Percentiles rank a stretch among this genome's conserved stretches.
Conservation (phyloP, 2,888 invertebrate species). For the Rapana venosa region DNA sequence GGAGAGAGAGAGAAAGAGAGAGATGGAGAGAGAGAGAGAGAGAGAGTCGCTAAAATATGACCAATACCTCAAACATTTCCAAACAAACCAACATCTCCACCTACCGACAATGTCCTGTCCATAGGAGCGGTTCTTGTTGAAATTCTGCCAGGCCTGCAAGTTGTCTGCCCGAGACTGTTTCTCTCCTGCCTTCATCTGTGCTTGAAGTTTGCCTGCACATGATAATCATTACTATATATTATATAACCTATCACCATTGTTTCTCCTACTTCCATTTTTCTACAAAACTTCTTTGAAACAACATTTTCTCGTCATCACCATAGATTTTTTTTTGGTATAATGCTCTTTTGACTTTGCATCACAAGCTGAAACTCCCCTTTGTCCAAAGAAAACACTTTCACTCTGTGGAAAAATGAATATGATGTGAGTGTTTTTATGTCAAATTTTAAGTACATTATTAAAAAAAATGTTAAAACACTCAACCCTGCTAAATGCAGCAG, state of each 20-base stretch:
- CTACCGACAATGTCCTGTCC: conserved; percentile 71
- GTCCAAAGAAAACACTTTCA: no score
- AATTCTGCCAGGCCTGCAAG: conserved; percentile 63
- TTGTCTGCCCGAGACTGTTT: conserved; percentile 53
- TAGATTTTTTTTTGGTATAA: background rate
- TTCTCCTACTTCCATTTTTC: background rate
- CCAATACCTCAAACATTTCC: background rate
- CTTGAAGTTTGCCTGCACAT: conserved; percentile 22
- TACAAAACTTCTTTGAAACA: background rate
- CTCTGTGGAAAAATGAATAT: no score
- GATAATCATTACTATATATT: background rate
- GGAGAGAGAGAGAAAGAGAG: no score
- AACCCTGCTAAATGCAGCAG: no score
- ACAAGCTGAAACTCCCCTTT: no score
- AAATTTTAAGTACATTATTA: no score
- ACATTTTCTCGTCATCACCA: background rate
- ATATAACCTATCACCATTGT: no score
- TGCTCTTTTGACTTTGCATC: no score
- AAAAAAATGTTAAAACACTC: no score
- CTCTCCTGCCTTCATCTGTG: conserved; percentile 43
- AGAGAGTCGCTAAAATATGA: background rate
- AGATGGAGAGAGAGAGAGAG: no score
- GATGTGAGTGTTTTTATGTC: no score
- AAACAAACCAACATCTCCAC: conserved; percentile 26
- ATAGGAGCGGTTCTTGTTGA: conserved; percentile 63